Evolutionary conservation across 2,888 invertebrate genomes (phyloP).

Genomic region (Agriopis aurantiaria): DNA sequence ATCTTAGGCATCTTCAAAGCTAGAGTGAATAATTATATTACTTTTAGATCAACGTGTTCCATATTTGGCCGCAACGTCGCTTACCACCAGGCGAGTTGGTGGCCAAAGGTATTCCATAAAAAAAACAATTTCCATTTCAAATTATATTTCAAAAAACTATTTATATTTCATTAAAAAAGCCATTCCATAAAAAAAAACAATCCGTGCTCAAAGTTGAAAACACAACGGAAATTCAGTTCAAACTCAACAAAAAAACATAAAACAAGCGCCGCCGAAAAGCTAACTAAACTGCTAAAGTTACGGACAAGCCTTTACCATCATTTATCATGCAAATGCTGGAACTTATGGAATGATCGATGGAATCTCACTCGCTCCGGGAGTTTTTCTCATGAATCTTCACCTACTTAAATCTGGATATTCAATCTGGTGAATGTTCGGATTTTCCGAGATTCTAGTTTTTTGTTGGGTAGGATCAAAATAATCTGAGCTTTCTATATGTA

Average conservation of each 20-base stretch:
- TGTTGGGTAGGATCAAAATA: conserved; percentile 14
- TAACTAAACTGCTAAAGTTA: conserved; percentile 45
- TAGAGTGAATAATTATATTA: too few species aligned
- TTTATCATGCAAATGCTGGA: conserved; percentile 56
- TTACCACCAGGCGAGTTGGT: too few species aligned
- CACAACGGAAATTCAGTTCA: background rate
- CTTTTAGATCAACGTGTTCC: too few species aligned
- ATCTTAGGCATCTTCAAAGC: too few species aligned
- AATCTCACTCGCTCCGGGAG: conserved; percentile 45
- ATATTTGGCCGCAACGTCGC: too few species aligned
- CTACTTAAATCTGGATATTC: conserved; percentile 46
- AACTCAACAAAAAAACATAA: conserved; percentile 13
- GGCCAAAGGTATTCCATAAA: too few species aligned
- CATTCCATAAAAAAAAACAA: too few species aligned
- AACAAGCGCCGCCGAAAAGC: conserved; percentile 38
- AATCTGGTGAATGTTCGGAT: conserved; percentile 22
- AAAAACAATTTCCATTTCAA: too few species aligned
- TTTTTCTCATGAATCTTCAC: conserved; percentile 51
- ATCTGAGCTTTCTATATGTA: background rate
- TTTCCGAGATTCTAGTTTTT: conserved; percentile 9
- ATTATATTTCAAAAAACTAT: too few species aligned
- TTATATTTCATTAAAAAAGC: too few species aligned
- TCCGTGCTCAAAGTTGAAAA: background rate
- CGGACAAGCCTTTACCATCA: conserved; percentile 47
- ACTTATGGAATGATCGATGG: conserved; percentile 55